A percentile compares a stretch with the other conserved stretches of the same genome.
phyloP scores from a whole-genome alignment of 2,797 vertebrate species.

The Lepus oiostolus region DNA sequence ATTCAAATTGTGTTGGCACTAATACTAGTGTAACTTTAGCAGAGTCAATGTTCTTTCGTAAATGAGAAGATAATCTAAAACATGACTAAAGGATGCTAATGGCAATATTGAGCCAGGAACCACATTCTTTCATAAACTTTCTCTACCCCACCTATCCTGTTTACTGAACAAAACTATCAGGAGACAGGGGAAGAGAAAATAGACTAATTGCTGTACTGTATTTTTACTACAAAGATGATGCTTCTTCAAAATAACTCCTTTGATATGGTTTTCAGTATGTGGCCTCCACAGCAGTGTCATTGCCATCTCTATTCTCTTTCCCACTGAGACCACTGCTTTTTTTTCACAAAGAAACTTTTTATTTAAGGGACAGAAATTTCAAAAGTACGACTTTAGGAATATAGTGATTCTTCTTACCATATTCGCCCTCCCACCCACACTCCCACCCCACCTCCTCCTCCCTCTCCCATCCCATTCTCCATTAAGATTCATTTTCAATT shows the following conservation, averaged over 20 bases:
- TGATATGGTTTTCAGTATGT: conserved; percentile 9
- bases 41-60: conserved; percentile 59
- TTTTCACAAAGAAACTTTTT: too few relatives aligned
- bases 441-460: too few relatives aligned
- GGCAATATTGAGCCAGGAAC: conserved; percentile 31
- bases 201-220: neutral
- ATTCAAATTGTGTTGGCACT: conserved; percentile 47
- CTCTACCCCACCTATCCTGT: neutral
- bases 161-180: conserved; percentile 26
- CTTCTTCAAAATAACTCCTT: conserved; percentile 8
- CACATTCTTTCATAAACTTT: conserved; percentile 62
- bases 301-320: neutral
- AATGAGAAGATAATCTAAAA: conserved; percentile 70
- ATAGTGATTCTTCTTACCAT: too few relatives aligned
- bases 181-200: conserved; percentile 12
- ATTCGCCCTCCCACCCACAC: too few relatives aligned
- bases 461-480: too few relatives aligned
- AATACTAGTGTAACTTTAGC: conserved; percentile 50
- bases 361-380: too few relatives aligned
- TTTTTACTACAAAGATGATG: conserved; percentile 26
- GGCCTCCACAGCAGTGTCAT: neutral
- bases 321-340: neutral
- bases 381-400: too few relatives aligned
- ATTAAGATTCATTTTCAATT: too few relatives aligned
- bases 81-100: conserved; percentile 47